Percentiles rank a stretch among this genome's conserved stretches.
phyloP scores from a whole-genome alignment of 1,140 invertebrate species.

The Brachionus asplanchnoidis region DNA sequence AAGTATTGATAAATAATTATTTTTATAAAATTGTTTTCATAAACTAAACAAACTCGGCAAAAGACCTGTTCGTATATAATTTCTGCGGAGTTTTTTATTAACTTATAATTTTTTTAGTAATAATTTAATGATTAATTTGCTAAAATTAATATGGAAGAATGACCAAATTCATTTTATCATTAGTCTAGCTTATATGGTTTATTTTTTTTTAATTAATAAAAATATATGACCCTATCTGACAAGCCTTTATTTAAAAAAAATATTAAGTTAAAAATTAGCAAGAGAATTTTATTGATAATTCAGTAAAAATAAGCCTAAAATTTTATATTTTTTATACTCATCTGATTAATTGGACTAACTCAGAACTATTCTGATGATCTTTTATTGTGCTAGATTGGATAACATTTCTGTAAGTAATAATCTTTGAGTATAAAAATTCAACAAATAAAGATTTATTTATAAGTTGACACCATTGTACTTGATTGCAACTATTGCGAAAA shows the following conservation, averaged over 20 bases:
- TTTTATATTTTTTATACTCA: not conserved
- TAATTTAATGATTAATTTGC: not conserved
- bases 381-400: not conserved
- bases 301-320: not conserved
- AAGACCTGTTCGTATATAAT: not conserved
- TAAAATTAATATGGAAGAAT: not conserved
- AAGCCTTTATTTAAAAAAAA: not conserved
- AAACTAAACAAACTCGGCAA: not conserved
- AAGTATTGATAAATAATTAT: not conserved
- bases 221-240: not conserved
- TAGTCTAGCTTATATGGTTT: not conserved
- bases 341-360: not conserved
- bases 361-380: not conserved
- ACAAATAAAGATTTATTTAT: not conserved
- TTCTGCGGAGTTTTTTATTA: not conserved
- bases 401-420: constrained; percentile 5
- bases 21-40: not conserved
- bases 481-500: not conserved
- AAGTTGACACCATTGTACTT: not conserved
- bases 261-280: not conserved
- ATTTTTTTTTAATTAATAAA: not conserved
- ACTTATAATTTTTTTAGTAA: not conserved
- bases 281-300: not conserved
- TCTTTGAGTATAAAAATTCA: not conserved
- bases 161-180: not conserved